phyloP scores from a whole-genome alignment of 2,888 invertebrate genomes.

The Ennomos erosarius region DNA sequence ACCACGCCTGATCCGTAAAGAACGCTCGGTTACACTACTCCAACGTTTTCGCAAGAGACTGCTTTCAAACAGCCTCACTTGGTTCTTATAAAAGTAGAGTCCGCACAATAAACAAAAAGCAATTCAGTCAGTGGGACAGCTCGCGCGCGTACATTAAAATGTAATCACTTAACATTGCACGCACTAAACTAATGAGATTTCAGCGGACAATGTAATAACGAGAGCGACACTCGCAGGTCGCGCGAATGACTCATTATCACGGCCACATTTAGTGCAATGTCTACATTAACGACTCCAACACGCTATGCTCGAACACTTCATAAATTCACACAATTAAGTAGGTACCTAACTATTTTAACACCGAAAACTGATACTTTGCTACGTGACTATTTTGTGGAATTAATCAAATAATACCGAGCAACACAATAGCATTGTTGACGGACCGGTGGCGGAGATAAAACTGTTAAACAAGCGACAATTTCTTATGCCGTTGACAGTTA shows the following conservation, averaged over 20 bases:
- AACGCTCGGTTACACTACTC: slow-evolving; percentile 59
- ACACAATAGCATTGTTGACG: slow-evolving; percentile 57
- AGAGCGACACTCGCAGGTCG: slow-evolving; percentile 70
- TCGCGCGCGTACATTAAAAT: slow-evolving; percentile 69
- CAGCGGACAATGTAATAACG: slow-evolving; percentile 76
- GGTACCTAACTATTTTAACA: slow-evolving; percentile 30
- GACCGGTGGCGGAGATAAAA: slow-evolving; percentile 67
- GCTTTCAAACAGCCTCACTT: slow-evolving; percentile 67
- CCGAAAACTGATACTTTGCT: slow-evolving; percentile 33
- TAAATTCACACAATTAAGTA: slow-evolving; percentile 24
- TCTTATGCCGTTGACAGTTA: slow-evolving; percentile 69
- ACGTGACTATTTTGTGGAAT: slow-evolving; percentile 51
- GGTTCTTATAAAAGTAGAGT: slow-evolving; percentile 57
- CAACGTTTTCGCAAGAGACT: slow-evolving; percentile 52
- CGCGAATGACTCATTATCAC: slow-evolving; percentile 75
- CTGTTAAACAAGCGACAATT: slow-evolving; percentile 69
- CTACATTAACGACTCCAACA: slow-evolving; percentile 56
- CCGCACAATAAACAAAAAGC: slow-evolving; percentile 65
- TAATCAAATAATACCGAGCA: slow-evolving; percentile 45
- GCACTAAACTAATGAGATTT: slow-evolving; percentile 82
- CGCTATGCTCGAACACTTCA: slow-evolving; percentile 42
- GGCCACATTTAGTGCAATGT: slow-evolving; percentile 67
- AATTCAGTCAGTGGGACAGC: slow-evolving; percentile 63
- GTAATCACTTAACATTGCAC: slow-evolving; percentile 81
- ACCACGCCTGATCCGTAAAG: slow-evolving; percentile 53